Percentiles rank a stretch among this genome's conserved stretches.
Evolutionary conservation across 2,888 invertebrate species (phyloP).

Genomic region (Sphecodes monilicornis): DNA sequence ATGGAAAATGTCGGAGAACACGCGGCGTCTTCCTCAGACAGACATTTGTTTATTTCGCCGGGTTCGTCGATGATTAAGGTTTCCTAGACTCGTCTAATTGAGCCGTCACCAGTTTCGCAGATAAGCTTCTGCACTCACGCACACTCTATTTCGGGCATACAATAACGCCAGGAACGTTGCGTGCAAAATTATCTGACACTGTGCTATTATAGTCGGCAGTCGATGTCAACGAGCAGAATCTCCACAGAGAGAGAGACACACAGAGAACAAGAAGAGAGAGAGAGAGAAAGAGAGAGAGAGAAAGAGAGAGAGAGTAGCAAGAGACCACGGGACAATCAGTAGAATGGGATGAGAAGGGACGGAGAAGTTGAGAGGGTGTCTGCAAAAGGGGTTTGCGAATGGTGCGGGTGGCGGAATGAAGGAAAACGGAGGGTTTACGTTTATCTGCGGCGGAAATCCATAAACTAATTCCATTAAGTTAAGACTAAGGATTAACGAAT

Average conservation of each 20-base stretch:
- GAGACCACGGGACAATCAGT: conserved; percentile 37
- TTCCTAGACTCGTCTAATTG: conserved; percentile 52
- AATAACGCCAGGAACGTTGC: conserved; percentile 53
- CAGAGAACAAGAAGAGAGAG: not conserved
- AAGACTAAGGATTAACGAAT: conserved; percentile 70
- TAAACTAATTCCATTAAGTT: conserved; percentile 76
- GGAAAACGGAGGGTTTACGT: conserved; percentile 57
- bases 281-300: not conserved
- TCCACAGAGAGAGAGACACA: not conserved
- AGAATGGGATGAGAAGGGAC: conserved; percentile 46
- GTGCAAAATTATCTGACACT: conserved; percentile 71
- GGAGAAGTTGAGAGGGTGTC: conserved; percentile 31
- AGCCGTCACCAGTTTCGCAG: conserved; percentile 39
- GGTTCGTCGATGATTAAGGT: conserved; percentile 24
- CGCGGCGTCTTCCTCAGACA: conserved; percentile 8
- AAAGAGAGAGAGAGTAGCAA: not conserved
- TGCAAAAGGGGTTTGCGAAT: conserved; percentile 25
- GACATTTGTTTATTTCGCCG: conserved; percentile 42
- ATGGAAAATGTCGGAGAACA: not conserved
- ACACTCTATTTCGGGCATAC: conserved; percentile 43
- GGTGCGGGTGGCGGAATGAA: conserved; percentile 9
- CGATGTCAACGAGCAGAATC: conserved; percentile 53
- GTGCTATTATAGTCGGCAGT: conserved; percentile 57
- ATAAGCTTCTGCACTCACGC: conserved; percentile 43
- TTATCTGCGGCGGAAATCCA: conserved; percentile 68